Conservation (phyloP, 2,113 vertebrate species). For the Zapus hudsonius region DNA sequence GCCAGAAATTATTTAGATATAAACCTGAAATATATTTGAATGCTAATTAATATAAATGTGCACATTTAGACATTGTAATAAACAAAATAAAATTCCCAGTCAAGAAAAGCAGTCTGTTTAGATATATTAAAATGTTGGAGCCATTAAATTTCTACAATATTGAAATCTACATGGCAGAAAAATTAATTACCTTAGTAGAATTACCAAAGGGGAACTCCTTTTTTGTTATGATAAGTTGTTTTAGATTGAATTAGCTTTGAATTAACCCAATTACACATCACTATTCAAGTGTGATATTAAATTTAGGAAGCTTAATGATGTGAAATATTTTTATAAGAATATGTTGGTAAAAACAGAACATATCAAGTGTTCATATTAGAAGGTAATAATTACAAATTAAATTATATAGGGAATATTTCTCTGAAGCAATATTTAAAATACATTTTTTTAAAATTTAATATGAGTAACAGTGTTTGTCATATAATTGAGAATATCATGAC, state of each 20-base stretch:
- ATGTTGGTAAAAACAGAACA: constrained; percentile 35
- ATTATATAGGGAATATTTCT: not conserved
- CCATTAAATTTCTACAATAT: not conserved
- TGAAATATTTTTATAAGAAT: constrained; percentile 54
- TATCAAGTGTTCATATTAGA: constrained; percentile 53
- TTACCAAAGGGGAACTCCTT: constrained; percentile 51
- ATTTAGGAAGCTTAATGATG: constrained; percentile 67
- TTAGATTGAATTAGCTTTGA: constrained; percentile 71
- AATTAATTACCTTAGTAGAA: constrained; percentile 64
- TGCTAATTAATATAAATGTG: not conserved
- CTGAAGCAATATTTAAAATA: not conserved
- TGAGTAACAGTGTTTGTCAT: not conserved
- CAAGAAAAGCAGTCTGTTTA: not conserved
- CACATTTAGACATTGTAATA: not conserved
- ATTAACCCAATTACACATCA: constrained; percentile 71
- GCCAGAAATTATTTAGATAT: not conserved
- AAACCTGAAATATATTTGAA: constrained; percentile 4
- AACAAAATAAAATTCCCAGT: not conserved
- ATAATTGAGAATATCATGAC: constrained; percentile 3
- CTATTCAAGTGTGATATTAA: constrained; percentile 76
- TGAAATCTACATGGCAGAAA: constrained; percentile 29
- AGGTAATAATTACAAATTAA: constrained; percentile 45
- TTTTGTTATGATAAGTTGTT: constrained; percentile 69
- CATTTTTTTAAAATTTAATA: not conserved
- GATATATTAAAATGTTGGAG: constrained; percentile 30